Evolutionary conservation across 92 coral and sea anemone species (phyloP).

Genomic region (Heteractis magnifica): DNA sequence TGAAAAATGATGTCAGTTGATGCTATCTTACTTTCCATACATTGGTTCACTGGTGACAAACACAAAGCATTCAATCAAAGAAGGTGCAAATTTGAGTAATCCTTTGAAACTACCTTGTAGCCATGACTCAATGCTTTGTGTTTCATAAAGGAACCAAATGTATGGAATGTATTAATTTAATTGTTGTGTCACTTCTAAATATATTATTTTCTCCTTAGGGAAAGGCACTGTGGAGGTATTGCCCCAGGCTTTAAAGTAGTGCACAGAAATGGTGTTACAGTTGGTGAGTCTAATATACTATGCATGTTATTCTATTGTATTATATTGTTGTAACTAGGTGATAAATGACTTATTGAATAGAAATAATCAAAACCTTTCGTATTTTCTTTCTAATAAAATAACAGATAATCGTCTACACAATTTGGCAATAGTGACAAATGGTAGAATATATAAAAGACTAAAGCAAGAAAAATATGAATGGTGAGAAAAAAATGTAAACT

Average conservation of each 20-base stretch:
- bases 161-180: not conserved
- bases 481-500: not conserved
- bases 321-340: not conserved
- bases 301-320: too few species aligned
- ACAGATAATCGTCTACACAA: conserved; percentile 74
- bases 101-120: too few species aligned
- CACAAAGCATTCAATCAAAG: too few species aligned
- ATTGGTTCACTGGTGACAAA: too few species aligned
- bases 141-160: too few species aligned
- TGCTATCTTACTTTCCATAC: too few species aligned
- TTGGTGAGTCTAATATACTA: conserved; percentile 49
- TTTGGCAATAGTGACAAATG: conserved; percentile 55
- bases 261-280: conserved; percentile 81
- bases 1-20: too few species aligned
- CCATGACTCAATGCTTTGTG: too few species aligned
- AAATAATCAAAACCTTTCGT: not conserved
- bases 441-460: conserved; percentile 43
- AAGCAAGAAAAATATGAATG: conserved; percentile 44
- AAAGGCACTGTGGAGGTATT: conserved; percentile 83
- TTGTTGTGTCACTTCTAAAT: not conserved
- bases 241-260: conserved; percentile 82
- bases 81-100: too few species aligned
- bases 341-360: not conserved
- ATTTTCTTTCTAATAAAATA: not conserved
- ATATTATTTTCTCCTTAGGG: conserved; percentile 38